Percentiles rank a stretch among this genome's conserved stretches.
phyloP scores from a whole-genome alignment of 2,888 invertebrate genomes.

The Erebia aethiops region DNA sequence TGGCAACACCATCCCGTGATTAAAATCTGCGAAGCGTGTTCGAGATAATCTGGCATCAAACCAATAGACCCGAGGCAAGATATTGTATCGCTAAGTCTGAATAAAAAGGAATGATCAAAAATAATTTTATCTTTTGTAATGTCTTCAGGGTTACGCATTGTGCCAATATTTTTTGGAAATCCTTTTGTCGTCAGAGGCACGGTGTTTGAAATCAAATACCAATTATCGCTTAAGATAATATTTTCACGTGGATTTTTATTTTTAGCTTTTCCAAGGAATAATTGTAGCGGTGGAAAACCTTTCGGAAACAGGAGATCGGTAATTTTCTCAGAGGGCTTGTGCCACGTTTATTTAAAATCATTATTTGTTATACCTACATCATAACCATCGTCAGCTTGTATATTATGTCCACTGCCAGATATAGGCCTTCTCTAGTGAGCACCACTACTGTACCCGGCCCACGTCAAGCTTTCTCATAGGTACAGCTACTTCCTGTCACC shows the following conservation, averaged over 20 bases:
- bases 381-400: too few species aligned
- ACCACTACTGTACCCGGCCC: too few species aligned
- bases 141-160: conserved; percentile 32
- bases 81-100: conserved; percentile 46
- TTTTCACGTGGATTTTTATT: not conserved
- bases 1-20: conserved; percentile 68
- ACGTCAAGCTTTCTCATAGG: too few species aligned
- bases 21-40: conserved; percentile 70
- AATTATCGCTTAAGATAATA: not conserved
- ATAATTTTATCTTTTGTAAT: conserved; percentile 43
- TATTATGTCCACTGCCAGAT: too few species aligned
- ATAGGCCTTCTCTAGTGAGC: too few species aligned
- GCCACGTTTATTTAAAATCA: not conserved
- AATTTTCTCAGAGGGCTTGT: not conserved
- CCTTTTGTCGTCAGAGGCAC: conserved; percentile 16
- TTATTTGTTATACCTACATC: not conserved
- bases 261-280: not conserved
- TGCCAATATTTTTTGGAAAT: conserved; percentile 36
- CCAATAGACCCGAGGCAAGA: conserved; percentile 52
- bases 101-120: conserved; percentile 46
- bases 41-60: conserved; percentile 71
- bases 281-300: not conserved
- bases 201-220: conserved; percentile 21
- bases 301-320: not conserved
- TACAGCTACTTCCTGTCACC: too few species aligned